A percentile compares a stretch with the other conserved stretches of the same genome.
Evolutionary conservation across 2,113 vertebrate genomes (phyloP).

Genomic region (Myotis lucifugus): DNA sequence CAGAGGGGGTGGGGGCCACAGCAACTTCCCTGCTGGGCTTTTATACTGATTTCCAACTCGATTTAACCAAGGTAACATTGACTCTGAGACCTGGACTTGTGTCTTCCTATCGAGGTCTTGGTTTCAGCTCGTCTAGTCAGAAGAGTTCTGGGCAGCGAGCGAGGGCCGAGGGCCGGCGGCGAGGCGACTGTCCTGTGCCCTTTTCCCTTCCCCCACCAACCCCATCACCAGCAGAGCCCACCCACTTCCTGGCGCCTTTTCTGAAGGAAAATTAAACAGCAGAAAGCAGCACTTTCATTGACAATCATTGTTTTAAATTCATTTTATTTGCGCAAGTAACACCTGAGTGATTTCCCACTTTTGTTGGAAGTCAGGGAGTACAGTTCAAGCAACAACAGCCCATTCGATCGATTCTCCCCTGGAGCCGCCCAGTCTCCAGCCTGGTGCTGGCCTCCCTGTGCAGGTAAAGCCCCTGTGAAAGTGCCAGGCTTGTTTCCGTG

Average conservation of each 20-base stretch:
- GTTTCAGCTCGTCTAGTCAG: background rate
- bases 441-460: background rate
- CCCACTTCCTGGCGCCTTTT: background rate
- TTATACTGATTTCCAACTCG: background rate
- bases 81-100: background rate
- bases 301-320: background rate
- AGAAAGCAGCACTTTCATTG: background rate
- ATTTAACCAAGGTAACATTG: background rate
- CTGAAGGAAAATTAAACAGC: background rate
- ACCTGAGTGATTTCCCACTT: background rate
- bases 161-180: rapidly evolving
- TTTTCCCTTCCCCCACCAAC: background rate
- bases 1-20: rapidly evolving
- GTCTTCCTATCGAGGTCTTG: rapidly evolving
- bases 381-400: rapidly evolving
- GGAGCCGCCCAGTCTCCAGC: rapidly evolving
- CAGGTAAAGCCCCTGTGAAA: rapidly evolving
- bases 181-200: rapidly evolving
- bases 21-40: background rate
- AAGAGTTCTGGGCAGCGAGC: background rate
- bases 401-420: rapidly evolving
- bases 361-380: rapidly evolving
- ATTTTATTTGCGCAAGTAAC: background rate
- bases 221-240: background rate
- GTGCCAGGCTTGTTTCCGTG: background rate